These are phyloP conservation scores for Contarinia nasturtii DNA, from an alignment of 1,140 invertebrate species.

Conservation along the genomic window DNA sequence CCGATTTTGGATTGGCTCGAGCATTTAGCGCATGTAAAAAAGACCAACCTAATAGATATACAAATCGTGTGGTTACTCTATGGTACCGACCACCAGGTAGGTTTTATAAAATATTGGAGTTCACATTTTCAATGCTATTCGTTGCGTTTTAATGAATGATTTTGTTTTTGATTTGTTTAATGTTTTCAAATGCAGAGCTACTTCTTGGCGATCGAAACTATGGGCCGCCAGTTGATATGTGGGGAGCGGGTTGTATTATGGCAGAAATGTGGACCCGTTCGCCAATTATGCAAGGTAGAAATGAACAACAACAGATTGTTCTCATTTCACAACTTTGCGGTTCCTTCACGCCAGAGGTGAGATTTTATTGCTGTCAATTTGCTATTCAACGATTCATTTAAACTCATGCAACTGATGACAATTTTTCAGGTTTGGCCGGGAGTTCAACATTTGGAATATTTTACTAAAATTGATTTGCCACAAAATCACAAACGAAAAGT, in stretches of 20 bases:
- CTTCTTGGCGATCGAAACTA: conserved; percentile 74
- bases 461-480: conserved; percentile 75
- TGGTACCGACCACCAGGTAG: conserved; percentile 96
- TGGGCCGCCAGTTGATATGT: conserved; percentile 91
- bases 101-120: no score
- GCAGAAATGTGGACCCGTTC: conserved; percentile 97
- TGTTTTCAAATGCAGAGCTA: background rate
- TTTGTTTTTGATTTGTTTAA: no score
- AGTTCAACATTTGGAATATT: conserved; percentile 86
- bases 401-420: no score
- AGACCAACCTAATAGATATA: conserved; percentile 76
- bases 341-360: conserved; percentile 73
- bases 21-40: conserved; percentile 82
- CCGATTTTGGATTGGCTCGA: conserved; percentile 83
- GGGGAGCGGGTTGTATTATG: conserved; percentile 98
- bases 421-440: conserved; percentile 61
- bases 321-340: conserved; percentile 94
- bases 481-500: conserved; percentile 82
- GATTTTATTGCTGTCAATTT: no score
- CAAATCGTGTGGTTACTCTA: conserved; percentile 92
- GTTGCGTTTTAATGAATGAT: no score
- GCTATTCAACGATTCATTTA: no score
- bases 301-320: conserved; percentile 89
- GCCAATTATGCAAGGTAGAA: conserved; percentile 77
- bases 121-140: no score